A percentile compares a stretch with the other conserved stretches of the same genome.
Conservation (phyloP, 2,113 vertebrate species). For the Thunnus maccoyii region DNA sequence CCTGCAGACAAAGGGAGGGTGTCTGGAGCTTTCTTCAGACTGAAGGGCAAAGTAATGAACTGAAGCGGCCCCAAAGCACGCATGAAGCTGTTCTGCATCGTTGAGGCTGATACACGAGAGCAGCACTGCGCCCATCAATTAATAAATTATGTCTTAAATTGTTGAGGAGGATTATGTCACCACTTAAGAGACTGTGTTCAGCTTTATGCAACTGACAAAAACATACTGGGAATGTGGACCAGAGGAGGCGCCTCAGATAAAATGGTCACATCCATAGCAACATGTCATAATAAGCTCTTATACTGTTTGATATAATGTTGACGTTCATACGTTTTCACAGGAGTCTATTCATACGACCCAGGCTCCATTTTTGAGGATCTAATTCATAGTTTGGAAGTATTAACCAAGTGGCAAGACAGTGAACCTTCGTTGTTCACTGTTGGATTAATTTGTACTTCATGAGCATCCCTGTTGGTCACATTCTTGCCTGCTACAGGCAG, state of each 20-base stretch:
- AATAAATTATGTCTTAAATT: slow-evolving; percentile 34
- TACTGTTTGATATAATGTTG: neutral
- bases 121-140: neutral
- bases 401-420: neutral
- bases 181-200: neutral
- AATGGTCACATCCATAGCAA: neutral
- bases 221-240: neutral
- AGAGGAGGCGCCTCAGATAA: neutral
- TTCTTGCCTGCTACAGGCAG: neutral
- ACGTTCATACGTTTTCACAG: neutral
- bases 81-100: slow-evolving; percentile 14
- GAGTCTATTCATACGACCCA: neutral
- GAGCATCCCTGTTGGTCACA: neutral
- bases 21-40: slow-evolving; percentile 36
- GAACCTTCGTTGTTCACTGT: neutral
- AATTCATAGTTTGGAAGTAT: neutral
- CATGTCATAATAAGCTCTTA: neutral
- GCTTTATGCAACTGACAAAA: slow-evolving; percentile 28
- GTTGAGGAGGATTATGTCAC: neutral
- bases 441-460: neutral
- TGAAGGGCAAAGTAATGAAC: slow-evolving; percentile 27
- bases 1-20: slow-evolving; percentile 33
- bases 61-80: slow-evolving; percentile 1
- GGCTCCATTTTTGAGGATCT: neutral
- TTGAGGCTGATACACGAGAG: slow-evolving; percentile 16